Base-by-base conservation (phyloP, 1,140 invertebrate species). In the Chionoecetes opilio region DNA sequence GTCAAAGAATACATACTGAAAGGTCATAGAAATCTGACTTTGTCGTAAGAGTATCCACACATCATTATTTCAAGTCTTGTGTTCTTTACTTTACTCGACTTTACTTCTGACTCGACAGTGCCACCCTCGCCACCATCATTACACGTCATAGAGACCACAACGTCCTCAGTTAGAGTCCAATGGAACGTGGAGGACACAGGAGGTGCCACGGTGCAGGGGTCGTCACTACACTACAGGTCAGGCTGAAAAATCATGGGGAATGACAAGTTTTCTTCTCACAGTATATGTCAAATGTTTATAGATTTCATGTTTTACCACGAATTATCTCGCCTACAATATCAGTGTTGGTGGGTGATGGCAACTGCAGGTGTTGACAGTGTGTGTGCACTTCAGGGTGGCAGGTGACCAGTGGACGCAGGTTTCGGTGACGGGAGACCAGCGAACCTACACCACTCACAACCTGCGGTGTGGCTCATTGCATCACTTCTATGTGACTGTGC, bases 381-480 rank as follows among this genome's bases (percentile, higher is more conserved):
- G 8, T 53, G 46, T 53, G 11, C 11, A 53, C 21, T 53, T 53
- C 92, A 96, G 95, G 91, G 88, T 93, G 29, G 93, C 91, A 3
- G 95, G 93, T 3, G 95, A 91, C 34, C 82, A 94, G 89, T 94
- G 94, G 94, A 26, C 93, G 32, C 88, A 82, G 35, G 85, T 90
- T 32, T 84, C 75, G 31, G 95, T 94, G 75, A 87, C 92, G n/a
- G 94, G 93, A n/a, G 88, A 85, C 11, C 92, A 98, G 75, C 98
- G 97, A n/a, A 97, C 98, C 90, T 98, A 98, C 96, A 98, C 98
- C 3, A 97, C 99, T 37, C 98, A 98, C 75, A 97, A 98, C 34
- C 97, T 99, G 34, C 97, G 98, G 94, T 99, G 99, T 97, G 99
- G 97, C 17, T 97, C 97, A 0, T 94, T 96, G n/a, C 97, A 97